Evolutionary conservation across 2,797 vertebrate genomes (phyloP).

Genomic region (Molossus alvarezi): DNA sequence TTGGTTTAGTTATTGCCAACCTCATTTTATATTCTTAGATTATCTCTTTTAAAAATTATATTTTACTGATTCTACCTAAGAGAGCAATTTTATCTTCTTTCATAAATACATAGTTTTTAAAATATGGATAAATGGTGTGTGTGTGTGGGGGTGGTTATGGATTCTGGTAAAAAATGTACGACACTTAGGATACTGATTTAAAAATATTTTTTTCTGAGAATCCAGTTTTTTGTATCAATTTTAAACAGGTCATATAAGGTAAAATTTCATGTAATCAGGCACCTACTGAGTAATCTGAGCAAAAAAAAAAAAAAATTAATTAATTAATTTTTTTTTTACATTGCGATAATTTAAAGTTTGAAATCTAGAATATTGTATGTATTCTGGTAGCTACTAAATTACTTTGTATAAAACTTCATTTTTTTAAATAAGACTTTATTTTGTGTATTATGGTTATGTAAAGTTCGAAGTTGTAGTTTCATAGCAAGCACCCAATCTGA

Average conservation of each 20-base stretch:
- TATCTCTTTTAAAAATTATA: constrained; percentile 53
- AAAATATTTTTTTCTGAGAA: constrained; percentile 21
- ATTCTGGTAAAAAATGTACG: not conserved
- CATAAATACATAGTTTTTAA: constrained; percentile 57
- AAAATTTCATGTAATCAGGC: not conserved
- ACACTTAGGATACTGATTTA: not conserved
- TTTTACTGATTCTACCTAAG: constrained; percentile 59
- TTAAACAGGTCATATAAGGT: not conserved
- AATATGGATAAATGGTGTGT: constrained; percentile 38
- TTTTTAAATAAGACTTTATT: not conserved
- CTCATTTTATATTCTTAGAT: constrained; percentile 30
- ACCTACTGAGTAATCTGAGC: not conserved
- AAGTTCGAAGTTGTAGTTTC: not conserved
- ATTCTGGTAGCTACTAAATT: not conserved
- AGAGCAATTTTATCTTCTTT: constrained; percentile 53
- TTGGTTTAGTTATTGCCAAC: constrained; percentile 40
- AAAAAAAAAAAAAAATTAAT: not conserved
- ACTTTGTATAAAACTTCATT: not conserved
- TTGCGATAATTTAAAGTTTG: constrained; percentile 28
- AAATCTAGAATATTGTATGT: not conserved
- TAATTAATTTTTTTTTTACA: not conserved
- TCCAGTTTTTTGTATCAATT: constrained; percentile 24
- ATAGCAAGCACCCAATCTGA: not conserved
- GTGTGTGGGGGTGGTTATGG: not conserved
- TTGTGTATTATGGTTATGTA: not conserved